These are phyloP conservation scores for Leptatherina wallacei DNA, from an alignment of 2,797 vertebrate species.

Conservation along the genomic window DNA sequence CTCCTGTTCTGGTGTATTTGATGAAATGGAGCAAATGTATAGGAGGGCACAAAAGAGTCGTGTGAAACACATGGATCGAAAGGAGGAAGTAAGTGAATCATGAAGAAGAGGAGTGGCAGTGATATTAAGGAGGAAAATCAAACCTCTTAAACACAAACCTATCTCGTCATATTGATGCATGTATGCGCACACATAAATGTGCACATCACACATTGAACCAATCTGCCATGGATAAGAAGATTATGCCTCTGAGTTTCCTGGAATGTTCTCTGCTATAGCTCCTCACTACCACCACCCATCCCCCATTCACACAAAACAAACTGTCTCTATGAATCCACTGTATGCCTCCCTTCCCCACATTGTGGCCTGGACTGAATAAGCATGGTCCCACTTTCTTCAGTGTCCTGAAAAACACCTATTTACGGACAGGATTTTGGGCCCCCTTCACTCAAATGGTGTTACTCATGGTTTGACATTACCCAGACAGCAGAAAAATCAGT, in stretches of 20 bases:
- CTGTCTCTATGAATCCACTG: conserved; percentile 23
- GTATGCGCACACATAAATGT: conserved; percentile 4
- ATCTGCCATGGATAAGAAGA: conserved; percentile 82
- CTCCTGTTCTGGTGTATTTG: conserved; percentile 34
- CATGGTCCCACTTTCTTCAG: conserved; percentile 35
- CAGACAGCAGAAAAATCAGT: conserved; percentile 30
- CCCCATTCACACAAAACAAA: conserved; percentile 41
- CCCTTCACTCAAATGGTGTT: conserved; percentile 34
- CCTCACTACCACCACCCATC: conserved; percentile 49
- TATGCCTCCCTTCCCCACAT: conserved; percentile 31
- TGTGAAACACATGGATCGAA: conserved; percentile 25
- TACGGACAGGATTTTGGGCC: conserved; percentile 23
- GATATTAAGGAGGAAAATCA: conserved; percentile 43
- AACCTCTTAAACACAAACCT: conserved; percentile 30
- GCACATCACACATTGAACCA: conserved; percentile 67
- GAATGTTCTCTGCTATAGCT: conserved; percentile 73
- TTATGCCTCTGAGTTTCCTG: conserved; percentile 81
- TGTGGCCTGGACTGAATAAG: conserved; percentile 68
- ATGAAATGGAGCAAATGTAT: conserved; percentile 36
- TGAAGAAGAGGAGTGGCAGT: conserved; percentile 28
- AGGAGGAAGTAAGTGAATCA: conserved; percentile 29
- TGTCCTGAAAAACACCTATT: conserved; percentile 40
- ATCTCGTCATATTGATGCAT: conserved; percentile 6
- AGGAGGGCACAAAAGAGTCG: conserved; percentile 36
- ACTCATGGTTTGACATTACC: conserved; percentile 18